These are phyloP conservation scores for Struthio camelus DNA, from an alignment of 2,113 vertebrate genomes.

Conservation along the genomic window DNA sequence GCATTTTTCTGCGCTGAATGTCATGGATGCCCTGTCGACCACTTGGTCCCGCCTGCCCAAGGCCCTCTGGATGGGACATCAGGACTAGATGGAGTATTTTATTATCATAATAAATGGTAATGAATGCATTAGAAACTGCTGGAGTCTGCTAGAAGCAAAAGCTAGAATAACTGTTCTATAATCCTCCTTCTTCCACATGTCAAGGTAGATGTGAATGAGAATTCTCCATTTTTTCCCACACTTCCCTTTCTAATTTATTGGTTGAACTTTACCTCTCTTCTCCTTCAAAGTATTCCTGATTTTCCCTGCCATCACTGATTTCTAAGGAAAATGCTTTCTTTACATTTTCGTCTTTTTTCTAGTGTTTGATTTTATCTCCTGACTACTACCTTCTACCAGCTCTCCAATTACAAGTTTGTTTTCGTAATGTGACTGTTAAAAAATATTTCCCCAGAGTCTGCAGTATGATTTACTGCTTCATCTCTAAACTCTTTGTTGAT, in stretches of 20 bases:
- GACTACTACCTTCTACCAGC: background rate
- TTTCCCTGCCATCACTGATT: background rate
- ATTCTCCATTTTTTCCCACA: rapidly evolving
- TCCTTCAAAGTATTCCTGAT: background rate
- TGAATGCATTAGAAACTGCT: background rate
- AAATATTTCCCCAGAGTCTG: background rate
- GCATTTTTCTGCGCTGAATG: too few relatives aligned
- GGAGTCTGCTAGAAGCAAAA: background rate
- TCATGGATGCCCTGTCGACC: rapidly evolving
- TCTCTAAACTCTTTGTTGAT: background rate
- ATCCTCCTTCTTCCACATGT: background rate
- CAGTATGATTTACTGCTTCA: background rate
- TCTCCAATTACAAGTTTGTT: background rate
- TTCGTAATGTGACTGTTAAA: background rate
- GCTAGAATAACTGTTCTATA: background rate
- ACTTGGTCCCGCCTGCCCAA: background rate
- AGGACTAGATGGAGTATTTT: background rate
- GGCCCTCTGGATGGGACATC: too few relatives aligned
- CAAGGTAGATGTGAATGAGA: background rate
- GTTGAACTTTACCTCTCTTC: background rate
- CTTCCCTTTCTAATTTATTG: background rate
- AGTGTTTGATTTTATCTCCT: background rate
- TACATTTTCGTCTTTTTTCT: background rate
- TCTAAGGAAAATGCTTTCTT: background rate
- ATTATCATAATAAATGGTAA: too few relatives aligned